Base-by-base conservation (phyloP, 92 coral and sea anemone genomes). In the Paramuricea clavata region DNA sequence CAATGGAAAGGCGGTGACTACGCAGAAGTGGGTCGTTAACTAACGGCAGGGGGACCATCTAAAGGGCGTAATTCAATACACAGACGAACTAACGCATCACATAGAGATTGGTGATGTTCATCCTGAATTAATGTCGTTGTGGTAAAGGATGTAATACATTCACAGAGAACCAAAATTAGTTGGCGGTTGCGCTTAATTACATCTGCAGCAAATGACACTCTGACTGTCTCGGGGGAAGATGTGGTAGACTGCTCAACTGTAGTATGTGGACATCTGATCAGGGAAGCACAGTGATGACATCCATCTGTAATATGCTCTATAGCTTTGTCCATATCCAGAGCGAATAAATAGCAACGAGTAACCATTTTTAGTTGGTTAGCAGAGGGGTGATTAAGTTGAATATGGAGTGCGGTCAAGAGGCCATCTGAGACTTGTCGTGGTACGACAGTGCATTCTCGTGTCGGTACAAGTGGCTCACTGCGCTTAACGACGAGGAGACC, bases 401-500 rank as follows among this genome's bases (percentile, higher is more conserved):
- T 70, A 6, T 67, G 68, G 12, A 82, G 62, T 33, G 64, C 64
- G 5, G 79, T 67, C 2, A 82, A n/a, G 27, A 82, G 62, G 13
- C 64, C 65, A 30, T 82, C 12, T 0, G 69, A 57, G 64, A 69
- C 78, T 25, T 82, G 67, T 17, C 68, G 87, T 36, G 92, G 95
- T 64, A 90, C 81, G 43, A 93, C 59, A 57, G 85, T 90, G 85
- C 93, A 90, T 47, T 93, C 92, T 15, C 88, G 78, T 13, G 93
- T 15, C 6, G 83, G 88, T n/a, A 75, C 43, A 22, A 90, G 49
- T 11, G 93, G 93, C n/a, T 88, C 90, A 36, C 80, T 42, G 3
- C 93, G 92, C 30, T 85, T 81, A 2, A 90, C 93, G 27, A 93
- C 87, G 4, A 93, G 91, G 23, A 93, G 83, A 56, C 92, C 93